Evolutionary conservation across 1,140 invertebrate species (phyloP).

Genomic region (Panulirus ornatus): DNA sequence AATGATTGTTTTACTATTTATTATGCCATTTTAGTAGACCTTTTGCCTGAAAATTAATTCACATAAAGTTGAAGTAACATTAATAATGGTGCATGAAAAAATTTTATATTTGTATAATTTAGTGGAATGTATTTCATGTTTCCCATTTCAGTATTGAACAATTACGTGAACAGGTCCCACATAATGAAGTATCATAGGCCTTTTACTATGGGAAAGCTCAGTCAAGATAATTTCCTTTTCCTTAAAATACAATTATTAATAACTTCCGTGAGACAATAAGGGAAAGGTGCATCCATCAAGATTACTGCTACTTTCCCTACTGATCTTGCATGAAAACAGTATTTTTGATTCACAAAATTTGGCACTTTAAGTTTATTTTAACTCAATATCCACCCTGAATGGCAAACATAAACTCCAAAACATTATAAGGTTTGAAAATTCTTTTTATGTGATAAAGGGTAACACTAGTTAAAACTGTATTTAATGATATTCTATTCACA

Average conservation of each 20-base stretch:
- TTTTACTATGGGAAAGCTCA: background rate
- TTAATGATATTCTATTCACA: background rate
- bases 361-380: too few species aligned
- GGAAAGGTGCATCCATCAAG: too few species aligned
- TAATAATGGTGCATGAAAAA: background rate
- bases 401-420: background rate
- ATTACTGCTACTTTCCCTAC: too few species aligned
- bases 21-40: constrained; percentile 12
- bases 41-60: background rate
- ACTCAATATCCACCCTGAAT: background rate
- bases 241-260: too few species aligned
- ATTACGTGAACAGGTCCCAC: background rate
- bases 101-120: background rate
- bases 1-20: background rate
- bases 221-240: background rate
- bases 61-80: background rate
- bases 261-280: too few species aligned
- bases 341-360: too few species aligned
- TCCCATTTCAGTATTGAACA: background rate
- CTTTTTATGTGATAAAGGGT: too few species aligned
- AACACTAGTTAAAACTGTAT: background rate
- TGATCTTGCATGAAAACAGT: too few species aligned
- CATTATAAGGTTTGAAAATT: background rate
- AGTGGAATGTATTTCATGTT: background rate
- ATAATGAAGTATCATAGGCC: background rate